A percentile compares a stretch with the other conserved stretches of the same genome.
Evolutionary conservation across 2,888 invertebrate species (phyloP).

Genomic region (Drosophila percnosoma): DNA sequence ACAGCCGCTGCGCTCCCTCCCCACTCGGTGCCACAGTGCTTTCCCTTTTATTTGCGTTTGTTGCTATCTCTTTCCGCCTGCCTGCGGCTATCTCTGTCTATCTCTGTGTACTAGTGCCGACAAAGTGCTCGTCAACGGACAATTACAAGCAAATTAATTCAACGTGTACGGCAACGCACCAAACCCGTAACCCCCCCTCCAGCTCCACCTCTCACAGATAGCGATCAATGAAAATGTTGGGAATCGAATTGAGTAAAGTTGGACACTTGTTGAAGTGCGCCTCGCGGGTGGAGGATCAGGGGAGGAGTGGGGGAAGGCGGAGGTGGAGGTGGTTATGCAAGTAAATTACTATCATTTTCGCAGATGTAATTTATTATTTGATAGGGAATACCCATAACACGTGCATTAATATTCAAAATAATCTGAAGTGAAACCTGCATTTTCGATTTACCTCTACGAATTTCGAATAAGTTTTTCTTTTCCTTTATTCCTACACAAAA

Average conservation of each 20-base stretch:
- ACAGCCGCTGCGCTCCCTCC: not conserved
- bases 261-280: conserved; percentile 45
- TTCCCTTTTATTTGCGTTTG: not conserved
- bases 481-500: not conserved
- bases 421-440: not conserved
- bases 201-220: conserved; percentile 39
- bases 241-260: conserved; percentile 41
- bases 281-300: not conserved
- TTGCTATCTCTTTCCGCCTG: not conserved
- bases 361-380: not conserved
- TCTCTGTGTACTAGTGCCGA: conserved; percentile 56
- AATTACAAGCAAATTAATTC: conserved; percentile 78
- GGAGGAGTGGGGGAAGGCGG: not conserved
- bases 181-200: not conserved
- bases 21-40: not conserved
- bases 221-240: conserved; percentile 41
- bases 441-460: not conserved
- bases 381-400: not conserved
- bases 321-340: not conserved
- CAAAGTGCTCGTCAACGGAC: conserved; percentile 78
- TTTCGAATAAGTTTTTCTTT: not conserved
- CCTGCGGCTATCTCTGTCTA: not conserved
- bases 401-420: not conserved
- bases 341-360: conserved; percentile 33
- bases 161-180: conserved; percentile 46